Evolutionary conservation across 2,113 vertebrate species (phyloP).

Genomic region (Eulacestoma nigropectus): DNA sequence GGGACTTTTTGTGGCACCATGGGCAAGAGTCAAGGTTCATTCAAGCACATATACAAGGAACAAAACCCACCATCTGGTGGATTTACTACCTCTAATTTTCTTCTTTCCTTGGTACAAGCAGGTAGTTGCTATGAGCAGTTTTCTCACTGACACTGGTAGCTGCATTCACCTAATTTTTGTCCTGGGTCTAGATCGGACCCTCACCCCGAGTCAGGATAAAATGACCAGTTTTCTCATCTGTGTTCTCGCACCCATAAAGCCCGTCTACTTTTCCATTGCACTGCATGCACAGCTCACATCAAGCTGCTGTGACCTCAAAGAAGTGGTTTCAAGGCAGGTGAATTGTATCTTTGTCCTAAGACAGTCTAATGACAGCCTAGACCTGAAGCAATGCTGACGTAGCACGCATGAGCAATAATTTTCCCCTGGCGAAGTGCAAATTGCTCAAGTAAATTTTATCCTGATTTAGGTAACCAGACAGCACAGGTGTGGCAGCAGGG

Average conservation of each 20-base stretch:
- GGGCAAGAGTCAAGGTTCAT: not conserved
- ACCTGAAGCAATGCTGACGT: not conserved
- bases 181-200: not conserved
- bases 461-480: not conserved
- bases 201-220: not conserved
- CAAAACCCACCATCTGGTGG: not conserved
- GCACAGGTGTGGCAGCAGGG: not conserved
- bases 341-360: not conserved
- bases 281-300: accelerated
- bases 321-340: not conserved
- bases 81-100: not conserved
- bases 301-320: not conserved
- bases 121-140: not conserved
- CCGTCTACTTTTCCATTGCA: not conserved
- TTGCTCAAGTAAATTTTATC: not conserved
- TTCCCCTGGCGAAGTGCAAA: not conserved
- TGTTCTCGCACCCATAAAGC: not conserved
- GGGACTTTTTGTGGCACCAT: not conserved
- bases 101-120: not conserved
- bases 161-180: not conserved
- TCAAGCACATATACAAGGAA: not conserved
- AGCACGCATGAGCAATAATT: not conserved
- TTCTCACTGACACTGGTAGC: not conserved
- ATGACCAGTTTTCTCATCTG: not conserved
- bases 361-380: not conserved